Base-by-base conservation (phyloP, 2,888 invertebrate genomes). In the Ophion slaviceki region DNA sequence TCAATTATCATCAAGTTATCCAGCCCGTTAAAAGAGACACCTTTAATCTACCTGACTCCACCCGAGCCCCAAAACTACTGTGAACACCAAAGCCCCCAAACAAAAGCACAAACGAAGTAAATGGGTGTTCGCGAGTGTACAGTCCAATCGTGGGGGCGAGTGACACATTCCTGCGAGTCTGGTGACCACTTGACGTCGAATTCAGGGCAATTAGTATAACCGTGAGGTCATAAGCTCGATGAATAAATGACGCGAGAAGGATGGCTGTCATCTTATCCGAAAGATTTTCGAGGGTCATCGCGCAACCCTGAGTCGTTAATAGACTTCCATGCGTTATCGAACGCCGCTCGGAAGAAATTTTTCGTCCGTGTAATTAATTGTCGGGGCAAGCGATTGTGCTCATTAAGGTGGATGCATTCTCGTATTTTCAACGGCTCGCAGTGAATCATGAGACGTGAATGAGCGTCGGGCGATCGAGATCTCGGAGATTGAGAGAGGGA, bases 191-290 rank as follows among this genome's bases (percentile, higher is more conserved):
- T 92, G 72, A 88, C 84, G 85, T 82, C 87, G 87, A 92, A 93
- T 93, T 92, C 91, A 90, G 92, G 91, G 89, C 92, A 93, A 93
- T 93, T 92, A 92, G 64, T 62, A 14, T 14, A 90, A 84, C 85
- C 89, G 89, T 91, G 89, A 86, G 89, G 90, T 91, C 92, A 90
- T 71, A 77, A 88, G 85, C 86, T 88, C 89, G 86, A 83, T 45
- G 11, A 67, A 32, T 32, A 47, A 53, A 64, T 40, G 40, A 17
- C 28, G 53, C 57, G 45, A 47, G 20, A 11, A 53, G 61, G 20
- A 59, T 8, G n/a, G 59, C 64, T 59, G 67, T n/a, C 62, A 64
- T 67, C 32, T 68, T 80, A 62, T 11, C 75, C 20, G 66, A 77
- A 72, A 59, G 14, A 72, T 36, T 36, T 61, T 59, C n/a, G 59